Percentiles rank a stretch among this genome's conserved stretches.
Evolutionary conservation across 2,888 invertebrate genomes (phyloP).

Genomic region (Drosophila crucigera): DNA sequence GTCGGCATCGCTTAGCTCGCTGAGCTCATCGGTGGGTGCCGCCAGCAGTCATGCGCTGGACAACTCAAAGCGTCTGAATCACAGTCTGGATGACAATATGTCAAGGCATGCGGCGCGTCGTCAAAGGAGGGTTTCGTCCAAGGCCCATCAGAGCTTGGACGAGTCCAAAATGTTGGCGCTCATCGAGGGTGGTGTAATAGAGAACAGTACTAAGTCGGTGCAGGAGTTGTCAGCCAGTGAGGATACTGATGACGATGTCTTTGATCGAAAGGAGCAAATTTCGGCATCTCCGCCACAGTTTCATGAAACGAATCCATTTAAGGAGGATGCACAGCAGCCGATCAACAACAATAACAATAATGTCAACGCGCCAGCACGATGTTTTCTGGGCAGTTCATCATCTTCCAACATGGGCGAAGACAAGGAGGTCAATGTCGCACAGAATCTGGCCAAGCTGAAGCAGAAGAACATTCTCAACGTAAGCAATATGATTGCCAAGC

Average conservation of each 20-base stretch:
- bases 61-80: conserved; percentile 89
- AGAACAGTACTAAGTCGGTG: conserved; percentile 28
- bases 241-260: conserved; percentile 79
- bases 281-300: conserved; percentile 70
- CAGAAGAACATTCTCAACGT: conserved; percentile 82
- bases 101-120: conserved; percentile 75
- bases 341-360: conserved; percentile 29
- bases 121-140: conserved; percentile 85
- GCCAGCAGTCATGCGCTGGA: conserved; percentile 80
- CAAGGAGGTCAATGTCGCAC: conserved; percentile 32
- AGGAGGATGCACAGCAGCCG: conserved; percentile 74
- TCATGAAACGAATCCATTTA: conserved; percentile 84
- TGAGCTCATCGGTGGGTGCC: conserved; percentile 79
- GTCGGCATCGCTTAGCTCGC: conserved; percentile 89
- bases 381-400: conserved; percentile 69
- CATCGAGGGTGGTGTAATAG: conserved; percentile 75
- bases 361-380: conserved; percentile 37
- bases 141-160: conserved; percentile 90
- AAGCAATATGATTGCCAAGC: conserved; percentile 83
- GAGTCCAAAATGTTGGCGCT: conserved; percentile 86
- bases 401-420: conserved; percentile 55
- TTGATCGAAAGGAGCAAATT: conserved; percentile 52
- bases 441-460: conserved; percentile 73
- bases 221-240: conserved; percentile 53
- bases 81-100: conserved; percentile 91